Evolutionary conservation across 2,888 invertebrate genomes (phyloP).

Genomic region (Drosophila colorata): DNA sequence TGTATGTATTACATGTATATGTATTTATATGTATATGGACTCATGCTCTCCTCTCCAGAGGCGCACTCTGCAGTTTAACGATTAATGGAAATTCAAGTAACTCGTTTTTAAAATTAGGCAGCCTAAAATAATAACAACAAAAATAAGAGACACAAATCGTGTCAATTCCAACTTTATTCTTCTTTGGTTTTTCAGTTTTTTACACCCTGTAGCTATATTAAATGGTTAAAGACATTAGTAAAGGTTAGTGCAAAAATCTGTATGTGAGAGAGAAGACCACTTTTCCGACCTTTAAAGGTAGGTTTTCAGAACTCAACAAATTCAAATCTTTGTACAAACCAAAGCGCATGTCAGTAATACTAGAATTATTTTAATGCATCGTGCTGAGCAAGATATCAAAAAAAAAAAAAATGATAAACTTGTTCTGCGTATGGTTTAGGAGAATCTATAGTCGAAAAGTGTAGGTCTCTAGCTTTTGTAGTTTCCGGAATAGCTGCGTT

Average conservation of each 20-base stretch:
- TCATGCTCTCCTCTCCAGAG: constrained; percentile 9
- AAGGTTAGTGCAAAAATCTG: not conserved
- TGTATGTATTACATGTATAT: constrained; percentile 9
- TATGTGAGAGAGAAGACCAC: not conserved
- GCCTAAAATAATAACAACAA: not conserved
- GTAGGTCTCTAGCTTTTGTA: no score
- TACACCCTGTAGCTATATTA: not conserved
- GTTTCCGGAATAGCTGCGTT: no score
- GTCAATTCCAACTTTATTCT: constrained; percentile 3
- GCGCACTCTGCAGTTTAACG: constrained; percentile 12
- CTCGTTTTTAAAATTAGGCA: not conserved
- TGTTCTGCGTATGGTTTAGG: no score
- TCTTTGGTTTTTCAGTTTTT: not conserved
- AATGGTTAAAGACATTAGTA: not conserved
- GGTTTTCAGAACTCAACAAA: no score
- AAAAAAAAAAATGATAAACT: no score
- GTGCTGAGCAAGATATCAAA: no score
- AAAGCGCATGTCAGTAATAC: no score
- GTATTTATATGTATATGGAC: not conserved
- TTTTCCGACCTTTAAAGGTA: not conserved
- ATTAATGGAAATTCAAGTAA: constrained; percentile 19
- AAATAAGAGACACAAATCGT: not conserved
- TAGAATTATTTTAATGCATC: no score
- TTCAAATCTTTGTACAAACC: no score
- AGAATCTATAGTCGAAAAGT: no score